Evolutionary conservation across 2,888 invertebrate genomes (phyloP).

Genomic region (Pseudeuparius sepicola): DNA sequence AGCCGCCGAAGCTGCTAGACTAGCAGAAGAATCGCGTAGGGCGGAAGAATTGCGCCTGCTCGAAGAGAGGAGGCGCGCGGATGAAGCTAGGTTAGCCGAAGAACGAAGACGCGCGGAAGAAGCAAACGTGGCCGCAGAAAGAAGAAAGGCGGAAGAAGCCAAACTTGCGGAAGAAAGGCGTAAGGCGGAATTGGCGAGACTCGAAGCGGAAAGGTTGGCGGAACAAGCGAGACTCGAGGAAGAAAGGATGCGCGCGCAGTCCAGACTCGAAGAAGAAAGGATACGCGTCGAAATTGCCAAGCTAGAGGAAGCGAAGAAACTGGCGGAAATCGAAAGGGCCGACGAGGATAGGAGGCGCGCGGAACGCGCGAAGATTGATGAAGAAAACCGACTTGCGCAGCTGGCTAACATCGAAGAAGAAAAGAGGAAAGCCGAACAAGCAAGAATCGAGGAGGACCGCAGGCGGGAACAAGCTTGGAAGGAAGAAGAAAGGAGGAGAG

Average conservation of each 20-base stretch:
- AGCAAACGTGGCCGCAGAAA: conserved; percentile 18
- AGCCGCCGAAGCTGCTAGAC: conserved; percentile 24
- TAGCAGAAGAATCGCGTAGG: conserved; percentile 26
- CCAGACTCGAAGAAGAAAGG: conserved; percentile 21
- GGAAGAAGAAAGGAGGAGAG: conserved; percentile 16
- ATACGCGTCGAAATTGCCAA: conserved; percentile 21
- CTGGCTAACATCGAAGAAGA: conserved; percentile 17
- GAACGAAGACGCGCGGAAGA: conserved; percentile 22
- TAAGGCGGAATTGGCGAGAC: conserved; percentile 25
- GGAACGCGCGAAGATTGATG: conserved; percentile 23
- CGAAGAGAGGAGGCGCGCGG: conserved; percentile 23
- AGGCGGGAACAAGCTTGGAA: conserved; percentile 14
- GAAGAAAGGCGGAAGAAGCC: conserved; percentile 25
- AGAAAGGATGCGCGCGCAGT: conserved; percentile 21
- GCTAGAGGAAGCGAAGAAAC: conserved; percentile 18
- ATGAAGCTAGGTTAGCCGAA: conserved; percentile 23
- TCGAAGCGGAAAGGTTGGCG: conserved; percentile 25
- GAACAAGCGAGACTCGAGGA: conserved; percentile 26
- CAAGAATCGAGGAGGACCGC: conserved; percentile 18
- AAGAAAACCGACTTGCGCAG: conserved; percentile 18
- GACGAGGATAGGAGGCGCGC: conserved; percentile 21
- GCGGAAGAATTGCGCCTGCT: conserved; percentile 22
- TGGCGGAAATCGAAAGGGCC: conserved; percentile 27
- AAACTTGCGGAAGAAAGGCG: conserved; percentile 20
- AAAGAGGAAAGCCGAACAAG: conserved; percentile 19